Base-by-base conservation (phyloP, 1,140 invertebrate genomes). In the Euglossa dilemma region DNA sequence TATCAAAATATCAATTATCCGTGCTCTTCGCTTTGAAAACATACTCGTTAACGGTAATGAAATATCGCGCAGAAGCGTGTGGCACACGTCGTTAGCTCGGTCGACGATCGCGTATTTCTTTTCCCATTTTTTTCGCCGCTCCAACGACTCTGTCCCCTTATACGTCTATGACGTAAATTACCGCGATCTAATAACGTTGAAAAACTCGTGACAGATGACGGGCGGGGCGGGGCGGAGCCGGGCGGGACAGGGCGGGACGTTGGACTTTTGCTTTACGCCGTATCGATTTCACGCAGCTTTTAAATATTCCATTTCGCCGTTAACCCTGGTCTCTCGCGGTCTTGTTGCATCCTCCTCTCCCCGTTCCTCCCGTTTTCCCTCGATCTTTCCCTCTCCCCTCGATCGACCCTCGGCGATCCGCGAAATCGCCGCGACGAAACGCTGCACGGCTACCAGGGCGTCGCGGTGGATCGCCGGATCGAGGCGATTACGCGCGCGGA, bases 1-100 rank as follows among this genome's bases (percentile, higher is more conserved):
- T 52, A 87, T 87, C 86, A 87, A 87, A 87, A 87, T 87, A 87
- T 87, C 86, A 87, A 87, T 87, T 87, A 80, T 61, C 76, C 61
- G n/a, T 28, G 20, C 61, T 80, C 67, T 80, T 84, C 66, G 28
- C 57, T 76, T 80, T 72, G 47, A 63, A 70, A 87, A 83, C 61
- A 77, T 47, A 64, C 52, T 80, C 85, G 82, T 87, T 87, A 87
- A 63, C 56, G 54, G 47, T 87, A 87, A 87, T 84, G 75, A 45
- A 80, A 52, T 83, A 61, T 59, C 71, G 54, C 76, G 59, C 67
- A 36, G 72, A 5, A 50, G 8, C 36, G 63, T n/a, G 54, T 43
- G n/a, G 59, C 25, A 57, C 45, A 57, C 43, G 45, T 82, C 45
- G 66, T 69, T 43, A 61, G 20, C 8, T 56, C 54, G 20, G 47